phyloP scores from a whole-genome alignment of 2,797 vertebrate genomes.

The Bufotes viridis region DNA sequence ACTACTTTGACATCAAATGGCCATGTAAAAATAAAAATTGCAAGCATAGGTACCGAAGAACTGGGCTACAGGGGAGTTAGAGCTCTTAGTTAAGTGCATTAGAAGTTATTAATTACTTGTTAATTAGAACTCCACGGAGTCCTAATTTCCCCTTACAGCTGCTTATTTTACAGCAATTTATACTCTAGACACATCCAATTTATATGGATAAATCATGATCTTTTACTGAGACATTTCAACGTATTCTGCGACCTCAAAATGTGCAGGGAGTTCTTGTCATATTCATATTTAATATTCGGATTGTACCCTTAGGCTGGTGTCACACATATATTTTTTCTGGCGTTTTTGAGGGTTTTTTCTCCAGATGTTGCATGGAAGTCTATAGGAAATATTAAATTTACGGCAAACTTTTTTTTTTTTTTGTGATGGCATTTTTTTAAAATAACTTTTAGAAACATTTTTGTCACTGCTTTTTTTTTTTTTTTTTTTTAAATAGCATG shows the following conservation, averaged over 20 bases:
- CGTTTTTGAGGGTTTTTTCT: no score
- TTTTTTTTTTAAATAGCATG: no score
- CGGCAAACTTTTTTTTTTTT: no score
- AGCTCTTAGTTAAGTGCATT: constrained; percentile 9
- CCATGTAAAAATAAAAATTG: not conserved
- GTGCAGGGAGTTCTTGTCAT: not conserved
- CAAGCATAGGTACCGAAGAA: not conserved
- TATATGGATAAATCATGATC: not conserved
- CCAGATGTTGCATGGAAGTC: no score
- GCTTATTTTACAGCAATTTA: constrained; percentile 25
- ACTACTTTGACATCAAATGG: not conserved
- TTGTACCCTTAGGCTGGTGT: no score
- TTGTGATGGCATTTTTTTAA: no score
- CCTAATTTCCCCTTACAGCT: constrained; percentile 25
- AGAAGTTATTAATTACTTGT: constrained; percentile 22
- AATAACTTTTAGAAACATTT: no score
- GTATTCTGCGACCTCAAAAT: not conserved
- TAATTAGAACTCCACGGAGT: constrained; percentile 7
- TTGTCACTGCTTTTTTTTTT: no score
- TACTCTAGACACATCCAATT: not conserved
- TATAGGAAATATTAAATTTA: no score
- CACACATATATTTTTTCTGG: no score
- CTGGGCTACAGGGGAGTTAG: not conserved
- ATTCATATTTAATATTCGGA: no score
- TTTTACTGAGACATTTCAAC: constrained; percentile 4